These are phyloP conservation scores for Neuroscelio doddi DNA, from an alignment of 2,888 invertebrate species.

Conservation along the genomic window DNA sequence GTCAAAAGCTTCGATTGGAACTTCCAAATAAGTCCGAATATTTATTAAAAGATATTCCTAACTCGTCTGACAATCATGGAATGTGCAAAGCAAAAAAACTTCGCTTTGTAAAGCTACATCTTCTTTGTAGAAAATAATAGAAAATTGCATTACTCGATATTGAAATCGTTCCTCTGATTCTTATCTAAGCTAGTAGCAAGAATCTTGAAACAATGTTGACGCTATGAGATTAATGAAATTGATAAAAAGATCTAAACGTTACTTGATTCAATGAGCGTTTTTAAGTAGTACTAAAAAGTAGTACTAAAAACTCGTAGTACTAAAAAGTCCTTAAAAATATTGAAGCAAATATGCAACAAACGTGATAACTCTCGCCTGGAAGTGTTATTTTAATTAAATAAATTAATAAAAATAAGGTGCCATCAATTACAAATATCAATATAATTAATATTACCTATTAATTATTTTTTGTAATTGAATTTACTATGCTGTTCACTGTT, in stretches of 20 bases:
- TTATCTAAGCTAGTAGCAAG: slow-evolving; percentile 2
- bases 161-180: slow-evolving; percentile 15
- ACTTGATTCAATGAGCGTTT: neutral
- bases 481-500: no score
- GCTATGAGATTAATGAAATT: slow-evolving; percentile 17
- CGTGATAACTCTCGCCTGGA: no score
- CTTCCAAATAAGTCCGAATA: slow-evolving; percentile 6
- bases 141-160: slow-evolving; percentile 33
- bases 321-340: neutral
- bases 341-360: no score
- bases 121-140: slow-evolving; percentile 17
- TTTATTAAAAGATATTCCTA: slow-evolving; percentile 12
- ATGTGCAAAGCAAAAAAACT: neutral
- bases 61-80: slow-evolving; percentile 2
- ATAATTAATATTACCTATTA: no score
- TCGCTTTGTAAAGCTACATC: slow-evolving; percentile 18
- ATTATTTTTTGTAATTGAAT: no score
- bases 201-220: slow-evolving; percentile 11
- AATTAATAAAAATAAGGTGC: no score
- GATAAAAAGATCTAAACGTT: slow-evolving; percentile 1
- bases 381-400: no score
- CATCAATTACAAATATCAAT: no score
- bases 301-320: neutral
- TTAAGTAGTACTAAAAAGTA: neutral
- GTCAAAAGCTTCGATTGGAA: slow-evolving; percentile 12